Conservation (phyloP, 2,113 vertebrate species). For the Uropsilus gracilis region DNA sequence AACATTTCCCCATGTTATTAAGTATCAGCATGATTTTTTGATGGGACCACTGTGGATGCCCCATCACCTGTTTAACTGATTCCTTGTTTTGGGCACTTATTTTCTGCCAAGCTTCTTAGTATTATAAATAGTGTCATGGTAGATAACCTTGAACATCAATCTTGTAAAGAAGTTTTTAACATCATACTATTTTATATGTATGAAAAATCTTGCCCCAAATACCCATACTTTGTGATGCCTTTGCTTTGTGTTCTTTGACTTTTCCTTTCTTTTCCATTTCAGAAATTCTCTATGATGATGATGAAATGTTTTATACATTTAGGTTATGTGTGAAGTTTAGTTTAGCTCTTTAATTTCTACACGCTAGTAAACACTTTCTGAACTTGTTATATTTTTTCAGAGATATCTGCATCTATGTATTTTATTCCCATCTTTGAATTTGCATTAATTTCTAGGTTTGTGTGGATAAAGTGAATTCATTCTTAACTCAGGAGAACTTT, state of each 20-base stretch:
- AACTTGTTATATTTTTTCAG: slow-evolving; percentile 40
- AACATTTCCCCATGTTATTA: slow-evolving; percentile 15
- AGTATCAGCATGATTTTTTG: slow-evolving; percentile 10
- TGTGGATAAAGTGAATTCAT: not conserved
- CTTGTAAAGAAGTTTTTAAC: slow-evolving; percentile 5
- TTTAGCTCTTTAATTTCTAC: slow-evolving; percentile 42
- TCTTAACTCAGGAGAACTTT: not conserved
- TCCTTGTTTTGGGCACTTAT: slow-evolving; percentile 44
- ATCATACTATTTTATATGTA: not conserved
- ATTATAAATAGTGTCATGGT: slow-evolving; percentile 39
- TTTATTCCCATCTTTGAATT: slow-evolving; percentile 38
- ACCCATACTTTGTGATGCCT: not conserved
- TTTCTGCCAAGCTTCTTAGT: slow-evolving; percentile 58
- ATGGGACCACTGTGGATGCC: not conserved
- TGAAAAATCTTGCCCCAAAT: not conserved
- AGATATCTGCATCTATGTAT: slow-evolving; percentile 23
- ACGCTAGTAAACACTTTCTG: slow-evolving; percentile 52
- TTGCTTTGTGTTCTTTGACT: not conserved
- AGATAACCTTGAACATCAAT: slow-evolving; percentile 37
- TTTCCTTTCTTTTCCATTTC: slow-evolving; percentile 50
- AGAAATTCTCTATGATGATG: slow-evolving; percentile 14
- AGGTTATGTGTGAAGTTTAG: slow-evolving; percentile 39
- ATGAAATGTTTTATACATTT: slow-evolving; percentile 53
- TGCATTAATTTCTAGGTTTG: slow-evolving; percentile 37
- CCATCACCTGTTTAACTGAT: slow-evolving; percentile 47